A percentile compares a stretch with the other conserved stretches of the same genome.
Conservation (phyloP, 2,113 vertebrate species). For the Nesoenas mayeri region DNA sequence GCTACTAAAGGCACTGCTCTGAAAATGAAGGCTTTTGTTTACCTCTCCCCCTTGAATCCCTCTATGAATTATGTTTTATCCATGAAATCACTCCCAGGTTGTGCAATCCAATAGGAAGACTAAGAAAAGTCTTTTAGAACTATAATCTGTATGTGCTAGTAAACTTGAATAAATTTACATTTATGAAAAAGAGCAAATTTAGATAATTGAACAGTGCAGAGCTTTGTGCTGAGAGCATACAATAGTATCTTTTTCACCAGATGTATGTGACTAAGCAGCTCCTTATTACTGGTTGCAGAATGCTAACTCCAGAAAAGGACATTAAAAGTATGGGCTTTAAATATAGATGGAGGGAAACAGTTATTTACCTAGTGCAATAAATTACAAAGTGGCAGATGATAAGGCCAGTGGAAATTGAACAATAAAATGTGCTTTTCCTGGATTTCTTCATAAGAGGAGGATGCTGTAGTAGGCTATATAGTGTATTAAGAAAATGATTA, state of each 20-base stretch:
- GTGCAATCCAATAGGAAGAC: neutral
- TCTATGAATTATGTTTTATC: neutral
- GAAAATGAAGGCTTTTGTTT: neutral
- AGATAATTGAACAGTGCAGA: slow-evolving; percentile 9
- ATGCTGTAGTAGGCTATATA: neutral
- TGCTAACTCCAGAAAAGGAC: neutral
- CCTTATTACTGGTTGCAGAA: neutral
- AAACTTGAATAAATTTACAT: slow-evolving; percentile 18
- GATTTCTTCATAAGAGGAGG: neutral
- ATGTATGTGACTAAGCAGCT: slow-evolving; percentile 4
- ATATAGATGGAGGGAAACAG: neutral
- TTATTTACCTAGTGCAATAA: neutral
- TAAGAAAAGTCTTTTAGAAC: neutral
- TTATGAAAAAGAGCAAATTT: neutral
- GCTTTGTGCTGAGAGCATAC: neutral
- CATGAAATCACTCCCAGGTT: neutral
- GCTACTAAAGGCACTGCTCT: neutral
- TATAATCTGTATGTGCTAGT: neutral
- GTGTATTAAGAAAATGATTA: neutral
- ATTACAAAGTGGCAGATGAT: neutral
- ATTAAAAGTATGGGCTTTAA: neutral
- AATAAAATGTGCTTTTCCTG: neutral
- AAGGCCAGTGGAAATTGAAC: neutral
- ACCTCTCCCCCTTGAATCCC: neutral
- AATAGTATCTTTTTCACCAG: slow-evolving; percentile 28